Conservation (phyloP, 2,113 vertebrate genomes). For the Anhinga anhinga region DNA sequence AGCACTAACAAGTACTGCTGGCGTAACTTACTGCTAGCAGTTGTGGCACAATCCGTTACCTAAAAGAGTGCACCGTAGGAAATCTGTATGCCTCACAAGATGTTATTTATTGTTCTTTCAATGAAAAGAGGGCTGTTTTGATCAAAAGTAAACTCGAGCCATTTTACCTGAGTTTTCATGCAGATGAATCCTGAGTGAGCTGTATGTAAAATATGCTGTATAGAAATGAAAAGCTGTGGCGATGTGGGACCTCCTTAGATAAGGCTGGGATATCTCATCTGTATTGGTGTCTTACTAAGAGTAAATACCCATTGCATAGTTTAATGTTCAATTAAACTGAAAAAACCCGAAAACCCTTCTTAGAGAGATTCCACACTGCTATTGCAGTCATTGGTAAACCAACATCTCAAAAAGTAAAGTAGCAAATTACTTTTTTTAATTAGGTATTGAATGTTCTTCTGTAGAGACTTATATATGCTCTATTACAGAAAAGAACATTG, state of each 20-base stretch:
- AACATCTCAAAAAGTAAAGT: neutral
- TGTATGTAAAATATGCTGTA: neutral
- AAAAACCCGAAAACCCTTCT: neutral
- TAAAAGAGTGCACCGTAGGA: neutral
- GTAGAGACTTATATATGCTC: neutral
- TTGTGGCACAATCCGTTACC: neutral
- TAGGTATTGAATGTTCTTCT: neutral
- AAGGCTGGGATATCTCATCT: neutral
- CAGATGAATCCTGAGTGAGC: neutral
- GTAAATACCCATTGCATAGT: neutral
- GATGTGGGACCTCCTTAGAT: neutral
- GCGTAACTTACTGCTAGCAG: neutral
- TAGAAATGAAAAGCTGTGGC: neutral
- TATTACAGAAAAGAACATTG: neutral
- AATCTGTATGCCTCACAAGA: neutral
- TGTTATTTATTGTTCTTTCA: neutral
- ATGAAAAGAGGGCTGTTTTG: neutral
- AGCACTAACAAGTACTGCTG: neutral
- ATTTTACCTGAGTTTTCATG: neutral
- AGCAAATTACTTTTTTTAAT: conserved; percentile 1
- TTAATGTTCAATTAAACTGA: neutral
- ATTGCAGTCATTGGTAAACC: neutral
- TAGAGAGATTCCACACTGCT: neutral
- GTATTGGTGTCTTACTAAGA: neutral
- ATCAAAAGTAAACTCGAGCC: neutral